phyloP scores from a whole-genome alignment of 2,113 vertebrate genomes.

The Dermatemys mawii region DNA sequence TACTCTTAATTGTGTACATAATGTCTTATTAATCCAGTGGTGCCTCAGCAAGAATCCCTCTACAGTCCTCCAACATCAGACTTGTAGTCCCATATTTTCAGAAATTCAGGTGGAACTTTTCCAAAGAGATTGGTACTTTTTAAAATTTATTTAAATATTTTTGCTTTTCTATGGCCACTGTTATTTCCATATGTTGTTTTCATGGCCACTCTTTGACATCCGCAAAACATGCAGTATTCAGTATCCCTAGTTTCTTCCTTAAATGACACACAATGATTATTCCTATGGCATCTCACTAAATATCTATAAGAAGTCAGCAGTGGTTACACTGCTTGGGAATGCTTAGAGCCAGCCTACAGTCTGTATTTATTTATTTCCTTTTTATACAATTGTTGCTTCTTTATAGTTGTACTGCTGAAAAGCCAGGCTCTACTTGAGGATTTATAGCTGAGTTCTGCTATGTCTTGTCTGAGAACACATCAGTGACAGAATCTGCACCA shows the following conservation, averaged over 20 bases:
- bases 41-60: background rate
- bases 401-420: background rate
- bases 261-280: background rate
- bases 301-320: background rate
- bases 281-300: background rate
- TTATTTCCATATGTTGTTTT: background rate
- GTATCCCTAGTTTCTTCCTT: background rate
- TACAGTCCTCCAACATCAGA: background rate
- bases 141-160: background rate
- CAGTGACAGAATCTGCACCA: background rate
- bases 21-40: background rate
- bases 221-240: background rate
- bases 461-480: background rate
- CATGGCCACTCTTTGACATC: background rate
- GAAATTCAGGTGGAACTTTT: background rate
- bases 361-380: background rate
- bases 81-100: background rate
- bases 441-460: background rate
- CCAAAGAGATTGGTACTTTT: background rate
- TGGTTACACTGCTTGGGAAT: background rate
- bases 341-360: background rate
- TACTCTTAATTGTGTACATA: background rate
- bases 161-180: background rate
- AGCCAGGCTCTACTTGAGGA: conserved; percentile 4
- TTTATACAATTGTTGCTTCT: background rate